Conservation (phyloP, 2,888 invertebrate species). For the Ethmia dodecea region DNA sequence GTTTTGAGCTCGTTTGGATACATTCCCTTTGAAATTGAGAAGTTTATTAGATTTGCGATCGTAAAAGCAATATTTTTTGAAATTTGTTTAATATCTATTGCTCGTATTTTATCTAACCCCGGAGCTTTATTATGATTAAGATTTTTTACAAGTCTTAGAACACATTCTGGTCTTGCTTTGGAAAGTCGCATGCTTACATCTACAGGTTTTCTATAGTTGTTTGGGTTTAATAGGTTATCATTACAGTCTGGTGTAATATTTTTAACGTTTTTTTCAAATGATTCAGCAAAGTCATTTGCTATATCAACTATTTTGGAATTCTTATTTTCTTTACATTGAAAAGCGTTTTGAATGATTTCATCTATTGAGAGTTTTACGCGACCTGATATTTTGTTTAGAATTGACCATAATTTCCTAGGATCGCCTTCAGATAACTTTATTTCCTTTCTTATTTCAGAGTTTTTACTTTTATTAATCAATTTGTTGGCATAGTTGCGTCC, state of each 20-base stretch:
- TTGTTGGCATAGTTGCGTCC: not conserved
- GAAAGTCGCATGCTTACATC: not conserved
- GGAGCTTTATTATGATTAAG: slow-evolving; percentile 2
- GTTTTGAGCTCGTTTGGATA: slow-evolving; percentile 1
- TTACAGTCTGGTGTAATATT: slow-evolving; percentile 5
- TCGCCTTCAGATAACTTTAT: not conserved
- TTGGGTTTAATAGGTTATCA: not conserved
- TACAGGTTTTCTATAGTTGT: not conserved
- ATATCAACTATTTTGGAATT: not conserved
- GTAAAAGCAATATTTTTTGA: not conserved
- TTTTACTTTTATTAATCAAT: not conserved
- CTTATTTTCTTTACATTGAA: not conserved
- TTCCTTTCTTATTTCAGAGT: not conserved
- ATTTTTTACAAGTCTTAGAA: not conserved
- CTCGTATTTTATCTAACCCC: slow-evolving; percentile 2
- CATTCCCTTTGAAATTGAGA: not conserved
- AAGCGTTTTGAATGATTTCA: slow-evolving; percentile 3
- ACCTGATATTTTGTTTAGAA: not conserved
- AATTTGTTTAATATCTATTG: slow-evolving; percentile 2
- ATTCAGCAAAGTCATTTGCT: slow-evolving; percentile 5
- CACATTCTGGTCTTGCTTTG: not conserved
- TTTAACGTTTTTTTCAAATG: slow-evolving; percentile 5
- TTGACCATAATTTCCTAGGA: not conserved
- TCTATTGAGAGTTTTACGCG: slow-evolving; percentile 4
- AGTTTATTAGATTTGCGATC: slow-evolving; percentile 2